These are phyloP conservation scores for Tyto alba DNA, from an alignment of 2,113 vertebrate species.

Conservation along the genomic window DNA sequence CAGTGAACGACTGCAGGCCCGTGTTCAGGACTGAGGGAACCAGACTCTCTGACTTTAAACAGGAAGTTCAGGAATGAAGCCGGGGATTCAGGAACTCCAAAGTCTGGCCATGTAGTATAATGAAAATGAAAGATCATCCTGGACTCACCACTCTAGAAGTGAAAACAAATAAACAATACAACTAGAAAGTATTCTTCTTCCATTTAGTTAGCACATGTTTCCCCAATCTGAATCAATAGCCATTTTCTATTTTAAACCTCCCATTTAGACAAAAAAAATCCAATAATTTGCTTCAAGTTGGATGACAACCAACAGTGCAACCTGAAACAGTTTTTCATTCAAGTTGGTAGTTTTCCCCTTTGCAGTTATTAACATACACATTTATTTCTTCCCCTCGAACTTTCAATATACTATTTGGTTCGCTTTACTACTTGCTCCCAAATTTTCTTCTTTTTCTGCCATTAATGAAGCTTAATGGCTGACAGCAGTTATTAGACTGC, in stretches of 20 bases:
- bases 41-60: slow-evolving; percentile 92
- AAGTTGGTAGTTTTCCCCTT: neutral
- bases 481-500: neutral
- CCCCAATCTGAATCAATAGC: neutral
- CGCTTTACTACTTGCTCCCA: neutral
- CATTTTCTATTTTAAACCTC: neutral
- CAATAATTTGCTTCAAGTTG: neutral
- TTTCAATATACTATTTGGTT: neutral
- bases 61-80: slow-evolving; percentile 97
- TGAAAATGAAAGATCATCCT: slow-evolving; percentile 96
- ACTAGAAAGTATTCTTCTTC: neutral
- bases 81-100: slow-evolving; percentile 97
- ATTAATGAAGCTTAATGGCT: neutral
- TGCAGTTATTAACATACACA: fast-evolving
- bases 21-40: slow-evolving; percentile 80
- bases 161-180: slow-evolving; percentile 42
- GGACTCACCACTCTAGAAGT: slow-evolving; percentile 81
- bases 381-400: neutral
- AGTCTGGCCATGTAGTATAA: slow-evolving; percentile 99
- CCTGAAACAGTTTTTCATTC: neutral
- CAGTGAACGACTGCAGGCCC: slow-evolving; percentile 92
- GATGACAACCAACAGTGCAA: neutral
- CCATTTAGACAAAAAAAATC: neutral
- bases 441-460: neutral
- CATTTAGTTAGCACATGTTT: neutral